phyloP scores from a whole-genome alignment of 1,140 invertebrate genomes.

The Hormaphis cornu region DNA sequence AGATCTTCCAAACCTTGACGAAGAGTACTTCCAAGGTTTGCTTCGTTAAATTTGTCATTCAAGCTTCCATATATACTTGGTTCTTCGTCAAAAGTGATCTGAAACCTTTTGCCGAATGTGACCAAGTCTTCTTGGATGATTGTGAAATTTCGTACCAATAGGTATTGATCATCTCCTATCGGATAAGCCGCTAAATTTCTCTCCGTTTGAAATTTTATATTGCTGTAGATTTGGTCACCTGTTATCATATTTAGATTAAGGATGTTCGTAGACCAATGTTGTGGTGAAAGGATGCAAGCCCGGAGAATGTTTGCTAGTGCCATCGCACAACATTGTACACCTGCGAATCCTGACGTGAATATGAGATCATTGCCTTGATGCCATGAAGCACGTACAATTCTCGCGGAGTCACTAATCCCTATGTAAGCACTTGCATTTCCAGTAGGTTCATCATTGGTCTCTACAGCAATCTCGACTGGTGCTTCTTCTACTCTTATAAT shows the following conservation, averaged over 20 bases:
- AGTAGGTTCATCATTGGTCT: not conserved
- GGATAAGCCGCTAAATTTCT: not conserved
- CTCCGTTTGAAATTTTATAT: not conserved
- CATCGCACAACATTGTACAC: not conserved
- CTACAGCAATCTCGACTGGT: not conserved
- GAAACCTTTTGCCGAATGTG: not conserved
- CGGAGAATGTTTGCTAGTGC: not conserved
- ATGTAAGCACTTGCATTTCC: not conserved
- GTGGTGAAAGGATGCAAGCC: not conserved
- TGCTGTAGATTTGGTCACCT: too few relatives aligned
- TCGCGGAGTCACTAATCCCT: slow-evolving; percentile 35
- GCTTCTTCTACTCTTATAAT: slow-evolving; percentile 33
- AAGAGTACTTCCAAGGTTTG: too few relatives aligned
- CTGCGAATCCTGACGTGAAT: too few relatives aligned
- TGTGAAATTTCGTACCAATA: not conserved
- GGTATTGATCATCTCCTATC: not conserved
- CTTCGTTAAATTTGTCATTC: not conserved
- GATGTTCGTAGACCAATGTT: not conserved
- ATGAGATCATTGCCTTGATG: slow-evolving; percentile 37
- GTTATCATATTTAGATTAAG: not conserved
- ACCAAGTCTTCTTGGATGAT: not conserved
- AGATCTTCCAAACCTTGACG: not conserved
- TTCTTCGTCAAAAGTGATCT: not conserved
- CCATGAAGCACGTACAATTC: slow-evolving; percentile 39
- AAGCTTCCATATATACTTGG: not conserved